A percentile compares a stretch with the other conserved stretches of the same genome.
phyloP scores from a whole-genome alignment of 2,113 vertebrate genomes.

The Nyctibius bracteatus region DNA sequence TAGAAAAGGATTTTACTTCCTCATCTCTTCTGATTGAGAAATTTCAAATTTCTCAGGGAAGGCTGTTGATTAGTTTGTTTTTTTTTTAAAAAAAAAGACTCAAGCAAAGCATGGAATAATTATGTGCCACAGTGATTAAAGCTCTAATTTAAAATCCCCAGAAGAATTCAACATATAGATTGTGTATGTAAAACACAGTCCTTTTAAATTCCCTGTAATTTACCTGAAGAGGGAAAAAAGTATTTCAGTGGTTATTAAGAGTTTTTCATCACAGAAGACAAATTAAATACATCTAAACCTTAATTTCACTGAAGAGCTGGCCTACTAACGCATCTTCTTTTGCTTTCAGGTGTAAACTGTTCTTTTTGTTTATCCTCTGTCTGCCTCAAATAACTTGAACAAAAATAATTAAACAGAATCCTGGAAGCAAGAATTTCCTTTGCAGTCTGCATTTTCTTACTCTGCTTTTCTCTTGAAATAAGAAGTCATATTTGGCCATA shows the following conservation, averaged over 20 bases:
- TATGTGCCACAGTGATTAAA: not conserved
- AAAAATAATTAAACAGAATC: not conserved
- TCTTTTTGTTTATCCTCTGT: not conserved
- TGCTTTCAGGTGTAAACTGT: not conserved
- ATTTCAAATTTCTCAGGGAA: not conserved
- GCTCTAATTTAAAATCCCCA: not conserved
- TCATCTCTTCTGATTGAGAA: not conserved
- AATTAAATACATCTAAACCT: not conserved
- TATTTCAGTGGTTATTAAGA: not conserved
- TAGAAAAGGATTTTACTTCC: not conserved
- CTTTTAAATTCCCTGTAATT: not conserved
- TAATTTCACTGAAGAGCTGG: not conserved
- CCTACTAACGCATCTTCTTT: not conserved
- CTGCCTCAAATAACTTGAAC: not conserved
- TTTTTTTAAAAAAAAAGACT: not conserved
- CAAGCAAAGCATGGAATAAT: not conserved
- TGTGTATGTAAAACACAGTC: not conserved
- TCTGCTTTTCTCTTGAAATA: not conserved
- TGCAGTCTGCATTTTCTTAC: not conserved
- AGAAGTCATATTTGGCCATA: accelerated
- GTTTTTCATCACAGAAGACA: not conserved
- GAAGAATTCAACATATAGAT: not conserved
- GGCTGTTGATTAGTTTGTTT: not conserved
- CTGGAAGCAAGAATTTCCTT: not conserved
- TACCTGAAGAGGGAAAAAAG: not conserved